A percentile compares a stretch with the other conserved stretches of the same genome.
Evolutionary conservation across 2,113 vertebrate genomes (phyloP).

Genomic region (Callaeas wilsoni): DNA sequence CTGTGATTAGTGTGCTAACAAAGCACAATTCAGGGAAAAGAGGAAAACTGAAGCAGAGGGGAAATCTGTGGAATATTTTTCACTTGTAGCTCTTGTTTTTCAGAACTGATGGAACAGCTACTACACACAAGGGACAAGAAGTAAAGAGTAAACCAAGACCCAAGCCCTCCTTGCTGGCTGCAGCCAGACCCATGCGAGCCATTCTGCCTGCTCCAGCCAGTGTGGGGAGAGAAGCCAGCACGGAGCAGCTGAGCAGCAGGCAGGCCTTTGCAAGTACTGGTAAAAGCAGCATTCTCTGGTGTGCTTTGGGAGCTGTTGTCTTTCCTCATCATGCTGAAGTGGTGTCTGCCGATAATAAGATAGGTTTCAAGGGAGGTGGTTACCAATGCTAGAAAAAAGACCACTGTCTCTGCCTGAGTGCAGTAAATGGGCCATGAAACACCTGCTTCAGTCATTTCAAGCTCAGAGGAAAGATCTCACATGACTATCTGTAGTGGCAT

Average conservation of each 20-base stretch:
- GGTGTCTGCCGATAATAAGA: not conserved
- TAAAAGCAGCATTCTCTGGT: constrained; percentile 38
- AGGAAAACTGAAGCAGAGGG: not conserved
- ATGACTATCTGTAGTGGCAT: not conserved
- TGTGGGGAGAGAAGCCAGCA: constrained; percentile 64
- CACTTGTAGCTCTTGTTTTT: constrained; percentile 4
- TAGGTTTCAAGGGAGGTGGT: not conserved
- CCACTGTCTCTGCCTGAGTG: not conserved
- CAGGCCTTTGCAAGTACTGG: constrained; percentile 65
- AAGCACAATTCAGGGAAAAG: not conserved
- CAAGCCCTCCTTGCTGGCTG: constrained; percentile 68
- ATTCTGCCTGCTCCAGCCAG: constrained; percentile 85
- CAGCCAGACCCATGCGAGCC: constrained; percentile 86
- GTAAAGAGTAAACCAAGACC: constrained; percentile 67
- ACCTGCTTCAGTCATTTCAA: not conserved
- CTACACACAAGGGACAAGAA: constrained; percentile 67
- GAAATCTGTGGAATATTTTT: not conserved
- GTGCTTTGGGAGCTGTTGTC: not conserved
- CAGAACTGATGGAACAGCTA: constrained; percentile 60
- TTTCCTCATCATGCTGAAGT: not conserved
- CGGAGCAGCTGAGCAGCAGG: constrained; percentile 49
- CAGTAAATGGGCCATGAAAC: not conserved
- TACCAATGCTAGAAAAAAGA: not conserved
- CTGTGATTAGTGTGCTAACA: not conserved
- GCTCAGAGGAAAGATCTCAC: not conserved